Evolutionary conservation across 2,888 invertebrate genomes (phyloP), one percentile per base, ranked within the genome.

Genomic region (Stegana nigrithorax): DNA sequence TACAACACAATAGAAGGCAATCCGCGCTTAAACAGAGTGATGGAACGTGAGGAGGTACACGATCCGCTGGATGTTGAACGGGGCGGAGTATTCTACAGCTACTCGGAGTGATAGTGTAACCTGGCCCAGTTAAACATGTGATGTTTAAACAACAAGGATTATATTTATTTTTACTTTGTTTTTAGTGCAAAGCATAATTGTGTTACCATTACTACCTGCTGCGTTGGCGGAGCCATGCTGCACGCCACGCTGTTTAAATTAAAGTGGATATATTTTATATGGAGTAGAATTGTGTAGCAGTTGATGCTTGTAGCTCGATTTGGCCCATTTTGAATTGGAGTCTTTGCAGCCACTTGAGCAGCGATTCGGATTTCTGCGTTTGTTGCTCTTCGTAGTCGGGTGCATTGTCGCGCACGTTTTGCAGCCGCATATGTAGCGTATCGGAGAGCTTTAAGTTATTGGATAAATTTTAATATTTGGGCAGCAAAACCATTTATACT

Each of bases 251-350:
- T 51, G 27, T 10, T 39, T 39, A 14, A 39, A 39, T 39, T 39
- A 39, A 39, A 39, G 1, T 39, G 39, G 17, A 39, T 53, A 50
- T 60, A 25, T n/a, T 72, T 85, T 89, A 92, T 75, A 92, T 89
- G 29, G 91, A 90, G 85, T 93, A 96, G 86, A 96, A 95, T 82
- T 95, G 95, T 6, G 94, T 94, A n/a, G 93, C 95, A 58, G 93
- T 93, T 0, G 95, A 94, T 1, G 95, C 94, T 85, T 96, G 96
- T 68, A 95, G 87, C 86, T 99, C 98, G 60, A 97, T 93, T 87
- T 98, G 98, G 4, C 97, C 97, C 92, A 99, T 97, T 88, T 98
- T 98, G 83, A 98, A 97, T 83, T 98, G 95, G 66, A 98, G 89
- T 56, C 96, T 89, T 85, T 96, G 95, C 61, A 99, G 88, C 92